These are phyloP conservation scores for Pangasius sanitwongsei DNA, from an alignment of 2,797 vertebrate species.

Conservation along the genomic window DNA sequence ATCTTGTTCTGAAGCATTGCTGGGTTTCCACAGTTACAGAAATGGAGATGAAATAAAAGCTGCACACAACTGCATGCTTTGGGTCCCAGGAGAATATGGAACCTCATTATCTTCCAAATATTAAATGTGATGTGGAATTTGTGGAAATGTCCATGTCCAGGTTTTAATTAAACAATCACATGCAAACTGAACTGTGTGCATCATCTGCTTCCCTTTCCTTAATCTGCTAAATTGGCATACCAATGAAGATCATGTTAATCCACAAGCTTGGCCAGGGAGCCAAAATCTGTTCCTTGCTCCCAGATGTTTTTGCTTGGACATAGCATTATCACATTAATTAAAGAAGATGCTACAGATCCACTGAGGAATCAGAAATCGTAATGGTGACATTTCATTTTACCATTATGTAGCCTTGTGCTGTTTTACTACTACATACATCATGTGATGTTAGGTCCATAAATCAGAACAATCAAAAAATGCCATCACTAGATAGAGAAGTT, in stretches of 20 bases:
- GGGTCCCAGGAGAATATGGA: background rate
- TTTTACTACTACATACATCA: background rate
- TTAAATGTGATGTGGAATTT: background rate
- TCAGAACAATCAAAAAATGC: background rate
- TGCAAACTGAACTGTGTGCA: background rate
- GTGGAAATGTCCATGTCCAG: background rate
- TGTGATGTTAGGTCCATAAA: background rate
- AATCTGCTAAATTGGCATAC: slow-evolving; percentile 16
- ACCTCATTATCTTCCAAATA: background rate
- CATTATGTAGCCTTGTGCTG: background rate
- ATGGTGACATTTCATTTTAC: background rate
- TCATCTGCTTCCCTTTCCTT: slow-evolving; percentile 22
- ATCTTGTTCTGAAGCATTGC: background rate
- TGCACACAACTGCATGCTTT: background rate
- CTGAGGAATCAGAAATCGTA: background rate
- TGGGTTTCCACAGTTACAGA: background rate
- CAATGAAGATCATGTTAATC: slow-evolving; percentile 8
- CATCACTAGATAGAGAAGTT: background rate
- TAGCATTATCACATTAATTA: slow-evolving; percentile 1
- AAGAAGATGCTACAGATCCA: background rate
- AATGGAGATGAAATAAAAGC: background rate
- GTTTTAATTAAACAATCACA: slow-evolving; percentile 22
- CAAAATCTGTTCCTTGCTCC: slow-evolving; percentile 1
- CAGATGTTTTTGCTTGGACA: background rate
- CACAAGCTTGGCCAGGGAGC: background rate